Evolutionary conservation across 2,888 invertebrate species (phyloP).

Genomic region (Pseudococcus jackbeardsleyi): DNA sequence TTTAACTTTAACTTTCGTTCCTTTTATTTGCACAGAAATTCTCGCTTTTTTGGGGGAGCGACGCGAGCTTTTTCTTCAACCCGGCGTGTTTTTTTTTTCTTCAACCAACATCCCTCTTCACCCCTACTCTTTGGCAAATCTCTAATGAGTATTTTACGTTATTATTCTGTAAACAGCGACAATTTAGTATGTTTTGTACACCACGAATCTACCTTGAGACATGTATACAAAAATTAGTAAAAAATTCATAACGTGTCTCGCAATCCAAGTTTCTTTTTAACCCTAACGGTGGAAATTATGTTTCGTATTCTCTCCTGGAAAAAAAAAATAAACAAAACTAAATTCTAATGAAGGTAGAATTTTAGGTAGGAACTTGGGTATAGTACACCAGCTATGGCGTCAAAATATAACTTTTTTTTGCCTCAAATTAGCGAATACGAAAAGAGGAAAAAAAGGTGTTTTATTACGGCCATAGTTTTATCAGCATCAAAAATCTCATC

Average conservation of each 20-base stretch:
- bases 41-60: conserved; percentile 2
- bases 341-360: background rate
- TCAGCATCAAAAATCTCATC: conserved; percentile 45
- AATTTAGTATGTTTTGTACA: conserved; percentile 14
- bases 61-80: background rate
- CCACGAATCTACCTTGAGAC: background rate
- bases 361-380: background rate
- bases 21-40: conserved; percentile 49
- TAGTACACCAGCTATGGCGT: background rate
- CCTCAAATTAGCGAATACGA: background rate
- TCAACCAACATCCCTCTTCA: background rate
- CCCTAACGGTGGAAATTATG: background rate
- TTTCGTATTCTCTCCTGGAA: background rate
- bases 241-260: conserved; percentile 33
- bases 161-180: conserved; percentile 39
- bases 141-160: conserved; percentile 45
- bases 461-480: conserved; percentile 9
- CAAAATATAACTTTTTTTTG: background rate
- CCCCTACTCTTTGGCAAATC: background rate
- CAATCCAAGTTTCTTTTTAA: background rate
- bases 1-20: conserved; percentile 49
- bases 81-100: background rate
- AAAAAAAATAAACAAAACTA: background rate
- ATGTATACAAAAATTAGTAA: background rate
- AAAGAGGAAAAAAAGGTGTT: conserved; percentile 7